Evolutionary conservation across 2,888 invertebrate species (phyloP), one percentile per base, ranked within the genome.

Genomic region (Julus scandinavius): DNA sequence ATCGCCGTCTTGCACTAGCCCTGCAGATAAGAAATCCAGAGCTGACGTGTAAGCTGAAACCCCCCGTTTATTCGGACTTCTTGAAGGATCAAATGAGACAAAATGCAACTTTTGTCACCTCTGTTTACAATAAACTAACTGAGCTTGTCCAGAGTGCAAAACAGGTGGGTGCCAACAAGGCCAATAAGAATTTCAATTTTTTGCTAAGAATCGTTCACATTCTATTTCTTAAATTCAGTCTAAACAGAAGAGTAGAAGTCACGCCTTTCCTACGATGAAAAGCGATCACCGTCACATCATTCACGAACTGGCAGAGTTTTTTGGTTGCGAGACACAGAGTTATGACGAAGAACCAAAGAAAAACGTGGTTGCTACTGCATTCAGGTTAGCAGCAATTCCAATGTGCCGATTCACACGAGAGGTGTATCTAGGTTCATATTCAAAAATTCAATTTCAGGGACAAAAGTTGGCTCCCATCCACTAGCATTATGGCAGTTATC

Each of bases 291-390:
- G 99, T 0, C 96, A 96, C 91, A 95, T 98, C 91, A 95, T 99
- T 13, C 98, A 99, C 93, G 99, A 99, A 92, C 95, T 97, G 92
- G 97, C 97, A 91, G 97, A 97, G 91, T 97, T 97, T 93, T 99
- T 99, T 93, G 98, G 98, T 80, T 96, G 98, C 91, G 96, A 97
- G 91, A 97, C 98, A 90, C 96, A 96, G 89, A 97, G 98, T 40
- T 98, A 98, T 92, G 99, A 99, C 93, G 95, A 96, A 38, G 98
- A 98, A 92, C 99, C 99, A 0, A 98, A 98, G 92, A 94, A 98
- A 90, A 99, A 98, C 93, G 96, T 99, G 20, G 96, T 98, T n/a
- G 97, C 97, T 41, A 97, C 97, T 20, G 97, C 98, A 87, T 94
- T 94, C 89, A 95, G 94, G 92, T 96, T 20, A 13, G 17, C 1